Conservation (phyloP, 92 coral and sea anemone genomes). For the Phenganax subtilis region DNA sequence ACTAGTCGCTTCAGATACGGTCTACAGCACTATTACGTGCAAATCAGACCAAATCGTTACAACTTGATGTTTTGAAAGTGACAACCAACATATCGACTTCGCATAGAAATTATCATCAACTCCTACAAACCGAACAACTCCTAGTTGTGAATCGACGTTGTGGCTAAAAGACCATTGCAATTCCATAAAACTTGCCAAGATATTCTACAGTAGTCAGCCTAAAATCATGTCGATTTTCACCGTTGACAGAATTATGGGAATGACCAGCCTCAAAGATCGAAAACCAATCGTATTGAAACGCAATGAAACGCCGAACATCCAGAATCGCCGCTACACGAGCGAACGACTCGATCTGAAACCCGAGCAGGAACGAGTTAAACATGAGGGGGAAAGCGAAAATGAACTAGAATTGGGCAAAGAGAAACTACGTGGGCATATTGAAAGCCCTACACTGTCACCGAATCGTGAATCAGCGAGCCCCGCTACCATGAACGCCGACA, state of each 20-base stretch:
- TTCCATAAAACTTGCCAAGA: neutral
- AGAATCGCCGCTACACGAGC: neutral
- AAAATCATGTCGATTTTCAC: neutral
- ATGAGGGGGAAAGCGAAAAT: neutral
- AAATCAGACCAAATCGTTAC: too few relatives aligned
- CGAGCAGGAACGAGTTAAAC: neutral
- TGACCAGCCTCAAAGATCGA: neutral
- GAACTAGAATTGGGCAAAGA: constrained; percentile 13
- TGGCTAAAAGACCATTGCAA: too few relatives aligned
- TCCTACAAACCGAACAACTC: too few relatives aligned
- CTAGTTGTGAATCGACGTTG: neutral
- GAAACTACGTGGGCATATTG: neutral
- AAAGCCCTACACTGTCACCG: neutral
- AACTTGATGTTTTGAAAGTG: too few relatives aligned
- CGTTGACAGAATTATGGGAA: constrained; percentile 29
- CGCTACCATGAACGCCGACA: neutral
- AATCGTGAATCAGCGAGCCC: neutral
- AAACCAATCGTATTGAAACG: constrained; percentile 20
- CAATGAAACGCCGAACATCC: neutral
- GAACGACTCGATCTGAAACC: neutral
- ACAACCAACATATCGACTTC: too few relatives aligned
- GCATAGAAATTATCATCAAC: too few relatives aligned
- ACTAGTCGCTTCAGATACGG: too few relatives aligned
- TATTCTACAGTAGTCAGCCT: neutral
- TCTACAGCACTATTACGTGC: too few relatives aligned